Conservation (phyloP, 2,888 invertebrate species). For the Podotricha telesiphe region DNA sequence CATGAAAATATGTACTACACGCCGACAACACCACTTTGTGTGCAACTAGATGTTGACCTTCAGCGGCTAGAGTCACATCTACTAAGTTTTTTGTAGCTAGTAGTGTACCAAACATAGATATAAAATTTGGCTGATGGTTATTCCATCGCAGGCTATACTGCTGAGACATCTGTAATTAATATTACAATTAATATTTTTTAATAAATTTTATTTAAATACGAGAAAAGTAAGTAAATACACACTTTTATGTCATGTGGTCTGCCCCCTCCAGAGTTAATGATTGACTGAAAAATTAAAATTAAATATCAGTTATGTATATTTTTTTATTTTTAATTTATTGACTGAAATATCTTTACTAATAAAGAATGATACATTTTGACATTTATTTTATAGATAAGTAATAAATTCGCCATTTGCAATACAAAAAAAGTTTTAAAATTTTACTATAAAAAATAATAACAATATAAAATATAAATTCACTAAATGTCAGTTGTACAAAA, state of each 20-base stretch:
- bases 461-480: neutral
- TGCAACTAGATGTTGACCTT: slow-evolving; percentile 93
- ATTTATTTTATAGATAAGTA: neutral
- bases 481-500: neutral
- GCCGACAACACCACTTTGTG: slow-evolving; percentile 95
- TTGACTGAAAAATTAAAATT: slow-evolving; percentile 5
- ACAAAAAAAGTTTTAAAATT: neutral
- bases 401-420: slow-evolving; percentile 6
- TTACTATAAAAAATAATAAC: neutral
- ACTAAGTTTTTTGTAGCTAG: slow-evolving; percentile 92
- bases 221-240: neutral
- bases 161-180: slow-evolving; percentile 82
- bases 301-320: neutral
- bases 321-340: neutral
- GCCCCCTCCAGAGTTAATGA: slow-evolving; percentile 6
- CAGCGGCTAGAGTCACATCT: slow-evolving; percentile 95
- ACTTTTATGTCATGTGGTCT: slow-evolving; percentile 19
- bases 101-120: slow-evolving; percentile 93
- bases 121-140: slow-evolving; percentile 96
- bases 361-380: neutral
- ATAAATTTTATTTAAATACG: neutral
- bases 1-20: slow-evolving; percentile 97
- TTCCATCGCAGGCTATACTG: slow-evolving; percentile 95
- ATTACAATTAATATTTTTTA: neutral
- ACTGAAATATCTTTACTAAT: neutral